A percentile compares a stretch with the other conserved stretches of the same genome.
phyloP scores from a whole-genome alignment of 1,140 invertebrate genomes.

The Anoplolepis gracilipes region DNA sequence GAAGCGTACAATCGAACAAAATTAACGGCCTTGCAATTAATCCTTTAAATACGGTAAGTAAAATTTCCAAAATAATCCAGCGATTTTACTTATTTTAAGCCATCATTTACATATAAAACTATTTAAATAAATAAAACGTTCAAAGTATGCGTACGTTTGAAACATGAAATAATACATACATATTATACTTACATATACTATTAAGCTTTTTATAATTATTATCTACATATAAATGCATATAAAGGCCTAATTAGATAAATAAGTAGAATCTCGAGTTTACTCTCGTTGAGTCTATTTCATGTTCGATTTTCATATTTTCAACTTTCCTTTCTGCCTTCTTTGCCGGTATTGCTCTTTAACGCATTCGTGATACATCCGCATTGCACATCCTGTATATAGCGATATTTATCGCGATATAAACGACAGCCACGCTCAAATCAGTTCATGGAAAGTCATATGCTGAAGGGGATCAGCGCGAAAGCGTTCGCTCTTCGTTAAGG shows the following conservation, averaged over 20 bases:
- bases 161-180: background rate
- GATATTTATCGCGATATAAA: background rate
- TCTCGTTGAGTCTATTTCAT: background rate
- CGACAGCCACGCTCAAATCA: slow-evolving; percentile 27
- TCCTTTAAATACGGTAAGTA: slow-evolving; percentile 50
- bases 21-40: slow-evolving; percentile 53
- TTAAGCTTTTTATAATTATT: background rate
- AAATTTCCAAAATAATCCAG: background rate
- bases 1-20: slow-evolving; percentile 86
- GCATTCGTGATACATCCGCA: slow-evolving; percentile 6
- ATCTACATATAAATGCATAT: background rate
- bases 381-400: slow-evolving; percentile 12
- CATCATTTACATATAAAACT: background rate
- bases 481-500: background rate
- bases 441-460: slow-evolving; percentile 72
- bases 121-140: background rate
- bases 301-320: background rate
- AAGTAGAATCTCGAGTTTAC: background rate
- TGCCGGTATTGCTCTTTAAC: background rate
- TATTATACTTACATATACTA: background rate
- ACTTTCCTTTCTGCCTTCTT: slow-evolving; percentile 3
- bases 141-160: background rate
- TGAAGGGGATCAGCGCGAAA: slow-evolving; percentile 26
- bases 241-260: background rate
- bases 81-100: background rate